These are phyloP conservation scores for Aurelia sp. DNA, from an alignment of 30 jellyfish, hydroid and myxozoan species.

Conservation along the genomic window DNA sequence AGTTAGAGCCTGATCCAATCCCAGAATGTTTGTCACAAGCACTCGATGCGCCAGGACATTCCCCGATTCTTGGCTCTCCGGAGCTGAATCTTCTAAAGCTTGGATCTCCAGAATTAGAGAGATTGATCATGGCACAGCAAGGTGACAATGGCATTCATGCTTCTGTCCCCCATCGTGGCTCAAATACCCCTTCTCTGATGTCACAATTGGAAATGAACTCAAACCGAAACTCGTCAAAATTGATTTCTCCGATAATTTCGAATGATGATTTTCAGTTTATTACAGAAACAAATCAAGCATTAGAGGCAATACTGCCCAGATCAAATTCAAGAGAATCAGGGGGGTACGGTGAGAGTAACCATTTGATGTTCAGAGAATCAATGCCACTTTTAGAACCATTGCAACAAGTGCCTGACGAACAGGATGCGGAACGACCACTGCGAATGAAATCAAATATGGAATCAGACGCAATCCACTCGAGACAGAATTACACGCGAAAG, in stretches of 20 bases:
- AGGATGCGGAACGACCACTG: conserved; percentile 20
- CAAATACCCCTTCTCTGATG: conserved; percentile 21
- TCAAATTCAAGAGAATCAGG: not conserved
- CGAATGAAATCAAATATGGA: not conserved
- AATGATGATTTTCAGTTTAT: conserved; percentile 75
- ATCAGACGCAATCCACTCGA: not conserved
- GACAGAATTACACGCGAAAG: not conserved
- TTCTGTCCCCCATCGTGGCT: conserved; percentile 1
- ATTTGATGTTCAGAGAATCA: conserved; percentile 8
- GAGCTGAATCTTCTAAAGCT: conserved; percentile 73
- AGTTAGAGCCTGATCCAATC: conserved; percentile 58
- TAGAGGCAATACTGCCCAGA: conserved; percentile 65
- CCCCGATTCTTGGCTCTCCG: conserved; percentile 88
- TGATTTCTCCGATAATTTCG: conserved; percentile 57
- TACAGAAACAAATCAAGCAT: conserved; percentile 74
- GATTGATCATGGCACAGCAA: conserved; percentile 79
- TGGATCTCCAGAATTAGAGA: conserved; percentile 83
- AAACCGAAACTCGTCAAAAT: conserved; percentile 20
- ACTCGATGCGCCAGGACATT: conserved; percentile 36
- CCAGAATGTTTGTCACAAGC: conserved; percentile 60
- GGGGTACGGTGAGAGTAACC: not conserved
- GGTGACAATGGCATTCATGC: conserved; percentile 20
- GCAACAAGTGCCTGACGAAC: conserved; percentile 74
- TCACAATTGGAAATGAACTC: conserved; percentile 45
- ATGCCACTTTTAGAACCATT: conserved; percentile 56